Base-by-base conservation (phyloP, 2,113 vertebrate species). In the Grantiella picta region DNA sequence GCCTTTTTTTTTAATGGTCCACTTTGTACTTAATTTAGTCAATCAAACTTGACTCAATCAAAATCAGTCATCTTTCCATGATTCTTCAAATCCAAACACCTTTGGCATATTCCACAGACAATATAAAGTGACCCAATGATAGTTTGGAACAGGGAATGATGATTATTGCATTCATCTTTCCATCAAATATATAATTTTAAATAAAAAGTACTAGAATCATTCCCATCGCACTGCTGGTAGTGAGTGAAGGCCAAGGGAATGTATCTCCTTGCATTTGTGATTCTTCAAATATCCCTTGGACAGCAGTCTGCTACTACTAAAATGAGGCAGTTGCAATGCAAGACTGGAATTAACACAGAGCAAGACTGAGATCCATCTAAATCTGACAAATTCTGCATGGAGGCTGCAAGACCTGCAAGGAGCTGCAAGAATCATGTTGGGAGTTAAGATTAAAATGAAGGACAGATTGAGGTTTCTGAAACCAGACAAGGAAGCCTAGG, bases 381-480 rank as follows among this genome's bases (percentile, higher is more conserved):
- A 44, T 50, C 42, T 66, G 81, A 49, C 53, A 31, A 91, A 73
- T 40, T 70, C 68, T 44, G 42, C 5, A 6, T 1, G 2, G 40
- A 92, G 77, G 42, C n/a, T 93, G 64, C 24, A 64, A n/a, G 69
- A 38, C 35, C 59, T 57, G 44, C 70, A 82, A 76, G 44, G 27
- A 35, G 36, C 52, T 61, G 49, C 73, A 27, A 82, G 71, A 38
- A 84, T 40, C 36, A 11, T 1, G 0, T 21, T 65, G 82, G 79
- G 92, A 95, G n/a, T 33, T 38, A 8, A 65, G 91, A 78, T 65
- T 36, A 76, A 95, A 90, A 49, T 47, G 28, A 89, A 91, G 84
- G 76, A 59, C 78, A 96, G 42, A 42, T 3, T 40, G 92, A 94
- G 73, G 66, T 93, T 94, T 96, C 73, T 73, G 61, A 82, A 92